A percentile compares a stretch with the other conserved stretches of the same genome.
Conservation (phyloP, 2,113 vertebrate species). For the Microcebus ravelobensis region DNA sequence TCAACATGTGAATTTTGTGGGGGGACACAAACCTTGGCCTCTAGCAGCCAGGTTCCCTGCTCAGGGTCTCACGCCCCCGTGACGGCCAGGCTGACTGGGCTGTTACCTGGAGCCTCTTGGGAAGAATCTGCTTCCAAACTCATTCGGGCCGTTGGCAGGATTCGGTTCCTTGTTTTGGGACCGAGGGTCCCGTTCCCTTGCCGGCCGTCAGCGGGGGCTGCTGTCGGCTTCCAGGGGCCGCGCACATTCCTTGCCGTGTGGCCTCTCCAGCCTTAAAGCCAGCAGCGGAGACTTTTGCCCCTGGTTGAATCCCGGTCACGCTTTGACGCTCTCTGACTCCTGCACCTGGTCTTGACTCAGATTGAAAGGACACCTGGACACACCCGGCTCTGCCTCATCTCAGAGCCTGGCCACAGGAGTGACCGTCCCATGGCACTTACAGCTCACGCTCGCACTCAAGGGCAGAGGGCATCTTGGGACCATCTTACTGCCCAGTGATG, state of each 20-base stretch:
- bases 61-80: rapidly evolving
- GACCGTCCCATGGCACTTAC: rapidly evolving
- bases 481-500: not conserved
- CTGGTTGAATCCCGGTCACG: rapidly evolving
- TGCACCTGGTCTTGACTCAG: not conserved
- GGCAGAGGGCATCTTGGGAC: not conserved
- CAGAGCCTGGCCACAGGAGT: rapidly evolving
- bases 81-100: rapidly evolving
- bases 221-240: not conserved
- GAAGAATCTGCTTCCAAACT: not conserved
- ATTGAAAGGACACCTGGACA: not conserved
- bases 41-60: not conserved
- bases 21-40: not conserved
- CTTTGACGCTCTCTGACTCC: not conserved
- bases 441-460: not conserved
- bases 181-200: not conserved
- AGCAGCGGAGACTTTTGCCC: not conserved
- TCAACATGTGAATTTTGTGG: not conserved
- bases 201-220: not conserved
- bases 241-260: rapidly evolving
- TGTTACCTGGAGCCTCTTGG: not conserved
- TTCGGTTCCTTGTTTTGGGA: not conserved
- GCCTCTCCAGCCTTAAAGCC: not conserved
- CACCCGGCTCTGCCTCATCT: rapidly evolving
- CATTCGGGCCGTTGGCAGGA: not conserved